phyloP scores from a whole-genome alignment of 2,113 vertebrate genomes.

The Amphiprion percula region DNA sequence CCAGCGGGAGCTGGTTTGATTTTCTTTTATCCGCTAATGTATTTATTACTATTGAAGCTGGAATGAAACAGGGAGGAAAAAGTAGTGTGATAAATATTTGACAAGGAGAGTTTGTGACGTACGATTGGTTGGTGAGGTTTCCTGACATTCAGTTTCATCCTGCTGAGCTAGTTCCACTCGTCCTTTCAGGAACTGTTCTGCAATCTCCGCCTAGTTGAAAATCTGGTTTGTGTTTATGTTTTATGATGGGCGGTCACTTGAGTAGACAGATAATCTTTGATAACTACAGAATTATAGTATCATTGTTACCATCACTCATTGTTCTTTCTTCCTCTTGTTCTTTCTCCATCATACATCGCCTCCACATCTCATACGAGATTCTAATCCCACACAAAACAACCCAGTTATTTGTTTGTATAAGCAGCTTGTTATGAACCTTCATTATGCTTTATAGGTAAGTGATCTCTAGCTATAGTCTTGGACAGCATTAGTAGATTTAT shows the following conservation, averaged over 20 bases:
- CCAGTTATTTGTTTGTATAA: background rate
- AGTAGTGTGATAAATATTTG: slow-evolving; percentile 73
- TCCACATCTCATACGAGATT: background rate
- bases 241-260: slow-evolving; percentile 23
- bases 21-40: slow-evolving; percentile 76
- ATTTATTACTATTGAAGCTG: slow-evolving; percentile 77
- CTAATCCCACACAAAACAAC: background rate
- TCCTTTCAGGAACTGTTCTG: slow-evolving; percentile 20
- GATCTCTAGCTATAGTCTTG: no score
- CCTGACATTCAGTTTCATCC: slow-evolving; percentile 32
- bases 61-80: slow-evolving; percentile 56
- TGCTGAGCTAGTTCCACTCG: slow-evolving; percentile 4
- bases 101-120: slow-evolving; percentile 57
- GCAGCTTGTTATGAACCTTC: background rate
- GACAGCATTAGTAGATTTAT: background rate
- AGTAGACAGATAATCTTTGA: slow-evolving; percentile 23
- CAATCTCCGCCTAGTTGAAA: slow-evolving; percentile 41
- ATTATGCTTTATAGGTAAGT: no score
- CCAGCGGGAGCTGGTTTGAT: slow-evolving; percentile 63
- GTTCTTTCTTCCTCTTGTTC: slow-evolving; percentile 9
- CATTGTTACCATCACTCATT: background rate
- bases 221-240: slow-evolving; percentile 35
- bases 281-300: background rate
- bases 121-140: slow-evolving; percentile 46
- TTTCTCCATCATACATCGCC: background rate